These are phyloP conservation scores for Heliconius hewitsoni DNA, from an alignment of 1,140 invertebrate species.

Conservation along the genomic window DNA sequence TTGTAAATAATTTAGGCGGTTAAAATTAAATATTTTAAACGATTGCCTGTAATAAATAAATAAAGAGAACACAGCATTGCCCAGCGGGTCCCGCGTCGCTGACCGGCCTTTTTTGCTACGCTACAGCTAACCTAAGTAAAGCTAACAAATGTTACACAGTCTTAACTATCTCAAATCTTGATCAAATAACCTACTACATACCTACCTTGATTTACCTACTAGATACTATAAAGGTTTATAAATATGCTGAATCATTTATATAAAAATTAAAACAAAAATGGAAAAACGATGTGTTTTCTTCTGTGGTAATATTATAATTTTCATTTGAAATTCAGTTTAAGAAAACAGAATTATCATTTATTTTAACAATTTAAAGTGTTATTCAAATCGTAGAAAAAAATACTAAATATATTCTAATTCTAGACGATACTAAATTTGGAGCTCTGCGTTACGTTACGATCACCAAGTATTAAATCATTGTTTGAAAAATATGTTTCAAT, in stretches of 20 bases:
- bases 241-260: neutral
- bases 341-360: too few species aligned
- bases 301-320: too few species aligned
- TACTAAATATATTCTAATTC: too few species aligned
- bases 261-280: too few species aligned
- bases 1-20: neutral
- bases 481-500: neutral
- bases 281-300: too few species aligned
- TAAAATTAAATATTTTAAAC: neutral
- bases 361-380: too few species aligned
- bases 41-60: neutral
- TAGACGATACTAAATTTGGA: too few species aligned
- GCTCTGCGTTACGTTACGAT: too few species aligned
- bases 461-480: neutral
- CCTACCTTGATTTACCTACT: neutral
- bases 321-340: too few species aligned
- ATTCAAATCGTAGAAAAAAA: too few species aligned
- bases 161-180: slow-evolving; percentile 21
- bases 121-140: neutral
- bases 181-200: slow-evolving; percentile 3
- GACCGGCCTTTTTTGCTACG: slow-evolving; percentile 66
- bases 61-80: slow-evolving; percentile 37
- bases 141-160: slow-evolving; percentile 27
- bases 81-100: slow-evolving; percentile 69
- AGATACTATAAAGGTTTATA: neutral